Base-by-base conservation (phyloP, 2,797 vertebrate genomes). In the Phrynocephalus guinanensis region DNA sequence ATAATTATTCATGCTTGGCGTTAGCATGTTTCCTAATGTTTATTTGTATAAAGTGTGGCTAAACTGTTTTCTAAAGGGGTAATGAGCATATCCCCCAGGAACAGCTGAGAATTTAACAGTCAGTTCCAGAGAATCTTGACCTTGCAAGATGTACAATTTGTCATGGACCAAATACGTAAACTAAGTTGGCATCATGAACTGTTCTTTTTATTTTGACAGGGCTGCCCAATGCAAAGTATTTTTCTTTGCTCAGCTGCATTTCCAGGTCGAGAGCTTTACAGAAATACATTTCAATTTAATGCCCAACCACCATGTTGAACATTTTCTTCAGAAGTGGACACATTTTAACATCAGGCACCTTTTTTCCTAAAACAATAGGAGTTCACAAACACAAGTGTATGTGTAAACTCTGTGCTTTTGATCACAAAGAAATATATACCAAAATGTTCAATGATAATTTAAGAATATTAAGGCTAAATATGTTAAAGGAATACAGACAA, bases 41-140 rank as follows among this genome's bases (percentile, higher is more conserved):
- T 75, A 20, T 85, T 85, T 81, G 6, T 67, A 81, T 60, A 75
- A 77, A 78, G 70, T 28, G 3, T 85, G 70, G 60, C 56, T 72
- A 80, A 68, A 38, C 81, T 81, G 71, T 81, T 88, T 71, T 76
- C 16, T 80, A 81, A 85, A 66, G 73, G 83, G 30, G 18, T 85
- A 88, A 88, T 81, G 70, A 88, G 78, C 44, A 81, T 81, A 26
- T 88, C 63, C 71, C 63, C 68, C 83, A 81, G 6, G 56, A 88
- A 88, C 71, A 85, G 83, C 80, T 87, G 86, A 83, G 71, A 81
- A 84, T 85, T 76, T 48, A 75, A 26, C 33, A 80, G n/a, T 63
- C 2, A 2, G 71, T 63, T 85, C 83, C 56, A 75, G 81, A 81
- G 30, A 11, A 81, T 85, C 48, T 68, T 88, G 78, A 60, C 78